Conservation (phyloP, 92 coral and sea anemone species). For the Epizoanthus ramosus region DNA sequence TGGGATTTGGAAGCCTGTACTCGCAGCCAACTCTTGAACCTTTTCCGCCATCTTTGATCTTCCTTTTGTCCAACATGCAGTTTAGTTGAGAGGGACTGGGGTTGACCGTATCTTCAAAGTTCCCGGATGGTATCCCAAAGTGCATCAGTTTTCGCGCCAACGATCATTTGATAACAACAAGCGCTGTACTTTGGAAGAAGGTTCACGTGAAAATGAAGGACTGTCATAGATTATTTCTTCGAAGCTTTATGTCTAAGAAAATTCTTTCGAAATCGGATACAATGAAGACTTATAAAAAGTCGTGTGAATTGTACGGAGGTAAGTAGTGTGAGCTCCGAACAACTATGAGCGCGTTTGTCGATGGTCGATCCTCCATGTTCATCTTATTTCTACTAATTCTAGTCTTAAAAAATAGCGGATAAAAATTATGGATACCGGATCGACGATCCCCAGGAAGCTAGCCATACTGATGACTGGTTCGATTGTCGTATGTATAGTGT, state of each 20-base stretch:
- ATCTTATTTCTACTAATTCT: too few species aligned
- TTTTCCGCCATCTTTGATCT: conserved; percentile 88
- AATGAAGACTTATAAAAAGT: conserved; percentile 54
- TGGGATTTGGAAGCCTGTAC: conserved; percentile 77
- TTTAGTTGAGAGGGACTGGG: conserved; percentile 7
- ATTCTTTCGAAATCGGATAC: conserved; percentile 78
- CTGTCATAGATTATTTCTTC: conserved; percentile 80
- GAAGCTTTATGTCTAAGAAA: conserved; percentile 85
- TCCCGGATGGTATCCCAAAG: conserved; percentile 50
- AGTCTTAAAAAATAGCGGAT: conserved; percentile 38
- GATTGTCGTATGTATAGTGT: too few species aligned
- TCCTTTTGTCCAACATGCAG: conserved; percentile 7
- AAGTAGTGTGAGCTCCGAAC: not conserved
- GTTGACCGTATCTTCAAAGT: not conserved
- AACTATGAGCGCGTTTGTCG: not conserved
- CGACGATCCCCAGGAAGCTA: not conserved
- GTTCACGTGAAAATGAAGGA: conserved; percentile 51
- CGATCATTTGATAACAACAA: conserved; percentile 12
- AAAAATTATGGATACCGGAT: not conserved
- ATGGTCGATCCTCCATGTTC: conserved; percentile 8
- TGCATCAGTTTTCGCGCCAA: conserved; percentile 66
- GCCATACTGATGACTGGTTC: too few species aligned
- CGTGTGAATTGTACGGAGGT: conserved; percentile 79
- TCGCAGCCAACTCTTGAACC: conserved; percentile 53
- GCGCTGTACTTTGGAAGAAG: not conserved